These are phyloP conservation scores for Nemotelus nigrinus DNA, from an alignment of 2,888 invertebrate genomes.

Conservation along the genomic window DNA sequence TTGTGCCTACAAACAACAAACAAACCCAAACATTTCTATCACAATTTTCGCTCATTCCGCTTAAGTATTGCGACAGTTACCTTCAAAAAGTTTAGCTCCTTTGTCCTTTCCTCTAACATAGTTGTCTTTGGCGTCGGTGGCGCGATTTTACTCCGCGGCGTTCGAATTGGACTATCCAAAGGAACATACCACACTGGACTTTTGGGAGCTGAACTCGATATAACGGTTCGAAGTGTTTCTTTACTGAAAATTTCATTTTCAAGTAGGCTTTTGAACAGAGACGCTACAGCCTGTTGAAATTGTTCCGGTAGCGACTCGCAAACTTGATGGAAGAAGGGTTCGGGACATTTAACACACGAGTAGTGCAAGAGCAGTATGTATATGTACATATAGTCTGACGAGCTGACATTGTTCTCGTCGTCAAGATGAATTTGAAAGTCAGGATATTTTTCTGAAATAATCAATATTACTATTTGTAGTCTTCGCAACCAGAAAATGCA, in stretches of 20 bases:
- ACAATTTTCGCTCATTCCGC: not conserved
- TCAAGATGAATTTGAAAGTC: constrained; percentile 56
- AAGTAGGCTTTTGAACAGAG: constrained; percentile 58
- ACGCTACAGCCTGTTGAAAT: constrained; percentile 57
- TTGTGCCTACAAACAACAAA: constrained; percentile 54
- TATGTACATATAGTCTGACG: constrained; percentile 59
- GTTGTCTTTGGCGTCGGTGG: constrained; percentile 59
- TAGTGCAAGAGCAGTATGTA: constrained; percentile 62
- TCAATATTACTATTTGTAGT: no score
- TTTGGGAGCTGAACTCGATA: constrained; percentile 52
- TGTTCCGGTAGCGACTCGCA: constrained; percentile 58
- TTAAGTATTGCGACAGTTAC: constrained; percentile 51
- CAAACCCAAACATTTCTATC: not conserved
- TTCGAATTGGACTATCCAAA: constrained; percentile 53
- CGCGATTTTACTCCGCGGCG: constrained; percentile 54
- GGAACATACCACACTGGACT: constrained; percentile 18
- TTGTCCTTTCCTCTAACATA: constrained; percentile 59
- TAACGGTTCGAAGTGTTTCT: constrained; percentile 55
- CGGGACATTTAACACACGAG: constrained; percentile 59
- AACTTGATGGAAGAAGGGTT: constrained; percentile 58
- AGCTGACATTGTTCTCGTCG: constrained; percentile 54
- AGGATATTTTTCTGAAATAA: constrained; percentile 57
- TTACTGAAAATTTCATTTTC: constrained; percentile 55
- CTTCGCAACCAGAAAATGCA: not conserved
- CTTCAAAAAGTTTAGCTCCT: constrained; percentile 58